Evolutionary conservation across 2,888 invertebrate genomes (phyloP), one percentile per base, ranked within the genome.

Genomic region (Lasioglossum oenotherae): DNA sequence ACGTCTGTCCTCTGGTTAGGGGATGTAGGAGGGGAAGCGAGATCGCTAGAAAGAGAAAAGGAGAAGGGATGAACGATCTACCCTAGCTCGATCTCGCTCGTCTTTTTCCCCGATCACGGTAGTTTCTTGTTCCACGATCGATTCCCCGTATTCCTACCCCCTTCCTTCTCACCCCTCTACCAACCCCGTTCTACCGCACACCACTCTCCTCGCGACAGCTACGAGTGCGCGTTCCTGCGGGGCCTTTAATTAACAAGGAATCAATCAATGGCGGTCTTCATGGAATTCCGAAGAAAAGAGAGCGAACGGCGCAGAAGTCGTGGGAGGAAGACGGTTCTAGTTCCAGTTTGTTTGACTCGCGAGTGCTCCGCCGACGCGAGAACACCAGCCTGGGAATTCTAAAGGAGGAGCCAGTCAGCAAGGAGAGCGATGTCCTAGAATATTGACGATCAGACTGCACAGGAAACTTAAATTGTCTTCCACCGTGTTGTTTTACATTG

Each of bases 211-310:
- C 73, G 44, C 84, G 83, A 84, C 81, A 82, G 83, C 88, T 72
- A 84, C 77, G 83, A 84, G 86, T 84, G 85, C 82, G 78, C 89
- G 89, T 83, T 86, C 88, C 88, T 90, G 88, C 86, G 87, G 84
- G 78, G 77, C 87, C 92, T 93, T 93, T 93, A 94, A 94, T 94
- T 94, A 94, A 93, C 92, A 84, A 91, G 90, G 91, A 93, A 93
- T 93, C 92, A 93, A 93, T 93, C 93, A 92, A 91, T 91, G 91
- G 89, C 87, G 87, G 75, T 78, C 78, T 88, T 87, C 90, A 80
- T 86, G 89, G 90, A 89, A 92, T 92, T 90, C 91, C 88, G 86
- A 82, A 87, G 91, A 89, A 92, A 87, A 89, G 85, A 84, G 81
- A 83, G 73, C 69, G 71, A 75, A 67, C 79, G 41, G 10, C 27